Evolutionary conservation across 2,113 vertebrate genomes (phyloP).

Genomic region (Piliocolobus tephrosceles): DNA sequence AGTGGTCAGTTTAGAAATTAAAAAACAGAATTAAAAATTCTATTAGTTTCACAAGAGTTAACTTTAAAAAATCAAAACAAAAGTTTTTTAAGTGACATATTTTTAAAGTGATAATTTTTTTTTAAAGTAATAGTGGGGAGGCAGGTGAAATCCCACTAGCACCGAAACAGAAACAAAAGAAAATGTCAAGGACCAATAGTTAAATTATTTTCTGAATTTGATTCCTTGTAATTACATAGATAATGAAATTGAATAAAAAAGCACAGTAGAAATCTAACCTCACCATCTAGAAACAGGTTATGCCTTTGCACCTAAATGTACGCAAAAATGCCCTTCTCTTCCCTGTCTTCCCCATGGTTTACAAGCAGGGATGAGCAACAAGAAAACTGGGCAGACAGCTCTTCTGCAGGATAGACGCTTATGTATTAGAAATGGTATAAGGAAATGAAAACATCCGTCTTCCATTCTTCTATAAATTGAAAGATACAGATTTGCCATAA

Average conservation of each 20-base stretch:
- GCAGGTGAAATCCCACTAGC: background rate
- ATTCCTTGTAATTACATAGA: background rate
- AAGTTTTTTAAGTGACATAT: background rate
- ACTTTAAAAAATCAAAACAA: background rate
- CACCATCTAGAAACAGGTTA: background rate
- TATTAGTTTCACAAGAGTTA: background rate
- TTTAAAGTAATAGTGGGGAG: no score
- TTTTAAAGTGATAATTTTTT: no score
- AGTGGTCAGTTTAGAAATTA: background rate
- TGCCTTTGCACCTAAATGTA: background rate
- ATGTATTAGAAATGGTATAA: background rate
- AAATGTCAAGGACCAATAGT: background rate
- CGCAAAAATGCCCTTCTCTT: background rate
- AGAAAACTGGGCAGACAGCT: background rate
- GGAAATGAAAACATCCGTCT: background rate
- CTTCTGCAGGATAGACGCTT: background rate
- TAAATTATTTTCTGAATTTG: background rate
- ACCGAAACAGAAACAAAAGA: background rate
- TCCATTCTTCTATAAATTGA: background rate
- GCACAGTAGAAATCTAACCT: background rate
- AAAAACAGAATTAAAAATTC: background rate
- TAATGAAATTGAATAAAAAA: background rate
- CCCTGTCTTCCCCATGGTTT: background rate
- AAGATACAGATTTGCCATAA: background rate
- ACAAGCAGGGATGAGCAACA: background rate